phyloP scores from a whole-genome alignment of 1,140 invertebrate genomes.

The Macrobrachium nipponense region DNA sequence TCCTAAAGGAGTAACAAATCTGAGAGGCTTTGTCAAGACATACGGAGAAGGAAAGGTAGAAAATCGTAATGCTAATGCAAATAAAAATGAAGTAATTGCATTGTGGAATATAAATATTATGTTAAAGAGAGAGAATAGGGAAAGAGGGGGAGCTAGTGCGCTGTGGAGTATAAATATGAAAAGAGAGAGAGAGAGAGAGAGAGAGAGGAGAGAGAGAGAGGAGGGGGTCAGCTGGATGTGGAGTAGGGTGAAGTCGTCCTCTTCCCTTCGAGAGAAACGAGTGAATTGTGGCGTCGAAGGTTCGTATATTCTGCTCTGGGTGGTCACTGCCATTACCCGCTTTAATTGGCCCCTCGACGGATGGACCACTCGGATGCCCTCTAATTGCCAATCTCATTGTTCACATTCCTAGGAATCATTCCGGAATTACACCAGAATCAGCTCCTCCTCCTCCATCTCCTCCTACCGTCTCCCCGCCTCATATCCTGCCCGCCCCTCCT shows the following conservation, averaged over 20 bases:
- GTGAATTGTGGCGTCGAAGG: slow-evolving; percentile 42
- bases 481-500: neutral
- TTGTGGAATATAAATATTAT: too few relatives aligned
- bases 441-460: slow-evolving; percentile 28
- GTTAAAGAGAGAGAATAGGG: neutral
- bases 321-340: slow-evolving; percentile 55
- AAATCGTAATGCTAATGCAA: neutral
- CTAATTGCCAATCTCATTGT: slow-evolving; percentile 62
- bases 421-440: slow-evolving; percentile 59
- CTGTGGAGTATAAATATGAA: neutral
- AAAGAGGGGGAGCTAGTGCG: too few relatives aligned
- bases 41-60: neutral
- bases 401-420: slow-evolving; percentile 61
- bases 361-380: slow-evolving; percentile 55
- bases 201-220: slow-evolving; percentile 5
- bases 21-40: neutral
- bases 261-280: slow-evolving; percentile 11
- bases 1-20: too few relatives aligned
- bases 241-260: neutral
- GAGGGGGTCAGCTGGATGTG: neutral
- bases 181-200: slow-evolving; percentile 21
- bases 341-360: slow-evolving; percentile 60
- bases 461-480: slow-evolving; percentile 2
- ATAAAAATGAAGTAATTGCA: neutral
- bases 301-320: slow-evolving; percentile 46